A percentile compares a stretch with the other conserved stretches of the same genome.
These are phyloP conservation scores for Heteropelma amictum DNA, from an alignment of 2,888 invertebrate species.

Conservation along the genomic window DNA sequence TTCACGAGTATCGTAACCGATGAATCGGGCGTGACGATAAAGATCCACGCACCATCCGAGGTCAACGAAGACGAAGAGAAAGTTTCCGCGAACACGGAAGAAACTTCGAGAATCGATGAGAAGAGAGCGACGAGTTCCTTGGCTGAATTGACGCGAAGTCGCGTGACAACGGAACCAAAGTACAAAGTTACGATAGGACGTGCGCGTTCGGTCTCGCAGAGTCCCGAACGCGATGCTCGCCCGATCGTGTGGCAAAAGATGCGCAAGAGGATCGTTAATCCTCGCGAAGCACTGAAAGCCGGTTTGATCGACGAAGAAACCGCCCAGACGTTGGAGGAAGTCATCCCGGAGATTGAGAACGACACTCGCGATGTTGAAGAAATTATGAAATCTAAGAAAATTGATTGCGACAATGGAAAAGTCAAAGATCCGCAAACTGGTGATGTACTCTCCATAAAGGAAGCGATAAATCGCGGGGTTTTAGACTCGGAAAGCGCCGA, in stretches of 20 bases:
- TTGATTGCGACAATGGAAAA: conserved; percentile 87
- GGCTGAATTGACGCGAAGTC: conserved; percentile 76
- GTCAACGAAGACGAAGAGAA: neutral
- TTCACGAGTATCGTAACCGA: neutral
- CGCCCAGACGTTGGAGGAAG: conserved; percentile 84
- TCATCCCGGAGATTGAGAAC: conserved; percentile 82
- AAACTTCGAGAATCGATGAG: neutral
- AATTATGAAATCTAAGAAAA: conserved; percentile 84
- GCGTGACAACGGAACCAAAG: conserved; percentile 83
- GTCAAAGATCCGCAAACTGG: conserved; percentile 92
- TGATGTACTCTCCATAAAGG: conserved; percentile 87
- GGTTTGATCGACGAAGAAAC: conserved; percentile 89
- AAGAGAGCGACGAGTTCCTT: neutral
- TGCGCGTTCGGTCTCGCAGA: conserved; percentile 80
- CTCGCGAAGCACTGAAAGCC: conserved; percentile 87
- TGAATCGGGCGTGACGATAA: conserved; percentile 4
- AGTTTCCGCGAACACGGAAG: neutral
- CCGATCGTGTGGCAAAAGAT: conserved; percentile 87
- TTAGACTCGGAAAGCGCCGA: conserved; percentile 88
- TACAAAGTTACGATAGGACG: conserved; percentile 83
- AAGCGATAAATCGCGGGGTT: conserved; percentile 91
- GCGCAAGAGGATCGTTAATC: conserved; percentile 86
- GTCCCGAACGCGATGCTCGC: conserved; percentile 83
- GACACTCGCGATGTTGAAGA: conserved; percentile 85
- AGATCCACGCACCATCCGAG: neutral